Evolutionary conservation across 2,888 invertebrate species (phyloP), one percentile per base, ranked within the genome.

Genomic region (Drosophila histrio): DNA sequence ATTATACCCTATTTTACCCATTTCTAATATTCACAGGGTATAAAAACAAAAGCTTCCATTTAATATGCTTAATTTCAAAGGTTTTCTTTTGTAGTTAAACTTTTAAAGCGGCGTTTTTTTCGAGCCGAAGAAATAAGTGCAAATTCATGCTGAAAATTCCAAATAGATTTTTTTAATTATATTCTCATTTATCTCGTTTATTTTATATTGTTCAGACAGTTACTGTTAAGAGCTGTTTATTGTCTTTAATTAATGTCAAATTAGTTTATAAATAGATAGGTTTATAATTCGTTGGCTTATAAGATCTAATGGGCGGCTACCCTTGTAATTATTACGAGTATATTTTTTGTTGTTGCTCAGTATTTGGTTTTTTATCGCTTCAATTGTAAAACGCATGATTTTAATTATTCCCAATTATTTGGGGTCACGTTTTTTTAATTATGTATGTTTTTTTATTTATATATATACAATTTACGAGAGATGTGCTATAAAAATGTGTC

Each of bases 341-440:
- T 19, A 34, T 46, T 44, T 19, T 49, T 49, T 24, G n/a, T 26
- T 15, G 17, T 52, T 39, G 11, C 11, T 11, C 11, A 21, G 34
- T 32, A 32, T 15, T 30, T 22, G 17, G 34, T 32, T 41, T 15
- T 30, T 22, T 26, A 13, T 11, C 5, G 15, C 21, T 22, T 13
- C 15, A n/a, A n/a, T 36, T 36, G 24, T 28, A 22, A 21, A 30
- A 53, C 41, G 11, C 41, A 30, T 32, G 21, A 41, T n/a, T 19
- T 54, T 61, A 54, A 49, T 54, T 61, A 50, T 44, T n/a, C 13
- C 43, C 43, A 44, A 43, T 60, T 54, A 53, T 50, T 50, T 21
- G 41, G 4, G 52, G 46, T 67, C 67, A 46, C 46, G 52, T 41
- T 67, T 47, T 47, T 36, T 47, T 19, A 54, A 49, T 58, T 39